Base-by-base conservation (phyloP, 2,797 vertebrate species). In the Rousettus madagascariensis region DNA sequence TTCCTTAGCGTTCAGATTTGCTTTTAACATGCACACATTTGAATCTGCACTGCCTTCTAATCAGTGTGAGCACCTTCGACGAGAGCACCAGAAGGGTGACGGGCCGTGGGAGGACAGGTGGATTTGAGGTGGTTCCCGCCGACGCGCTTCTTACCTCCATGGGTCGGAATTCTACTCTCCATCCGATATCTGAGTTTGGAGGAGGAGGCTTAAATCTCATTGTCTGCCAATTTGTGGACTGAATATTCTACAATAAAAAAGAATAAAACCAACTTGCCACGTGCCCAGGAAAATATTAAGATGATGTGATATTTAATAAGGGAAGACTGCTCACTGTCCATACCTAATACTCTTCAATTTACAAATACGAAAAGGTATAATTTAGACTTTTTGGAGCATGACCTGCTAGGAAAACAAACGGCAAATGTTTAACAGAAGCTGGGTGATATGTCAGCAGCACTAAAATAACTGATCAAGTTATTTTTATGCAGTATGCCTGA, bases 141-240 rank as follows among this genome's bases (percentile, higher is more conserved):
- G 0, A n/a, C 0, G 0, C 3, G 5, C 8, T 59, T 74, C 91
- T 97, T 98, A 99, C 99, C 99, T 99, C 99, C 99, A 99, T 99
- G 75, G 99, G 99, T 86, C 99, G 99, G 96, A 99, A 99, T 97
- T 99, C 99, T 9, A 99, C 99, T 98, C 99, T 99, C 99, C 99
- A 99, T 77, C 99, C 99, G 66, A 99, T 99, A 91, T 99, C 99
- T 3, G 99, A 99, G 98, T 99, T 99, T 12, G 99, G 99, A 97
- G 99, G 99, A 9, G 99, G 99, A 24, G 99, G 99, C 96, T 99
- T 99, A 97, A 99, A 99, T 97, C 99, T 99, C 99, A 99, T 99
- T 0, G 99, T 99, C 98, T 99, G 99, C 99, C 99, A 99, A 97
- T 99, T 99, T 97, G 99, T 99, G 38, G 99, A 99, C 96, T 99